phyloP scores from a whole-genome alignment of 2,888 invertebrate species.

The Tachina fera region DNA sequence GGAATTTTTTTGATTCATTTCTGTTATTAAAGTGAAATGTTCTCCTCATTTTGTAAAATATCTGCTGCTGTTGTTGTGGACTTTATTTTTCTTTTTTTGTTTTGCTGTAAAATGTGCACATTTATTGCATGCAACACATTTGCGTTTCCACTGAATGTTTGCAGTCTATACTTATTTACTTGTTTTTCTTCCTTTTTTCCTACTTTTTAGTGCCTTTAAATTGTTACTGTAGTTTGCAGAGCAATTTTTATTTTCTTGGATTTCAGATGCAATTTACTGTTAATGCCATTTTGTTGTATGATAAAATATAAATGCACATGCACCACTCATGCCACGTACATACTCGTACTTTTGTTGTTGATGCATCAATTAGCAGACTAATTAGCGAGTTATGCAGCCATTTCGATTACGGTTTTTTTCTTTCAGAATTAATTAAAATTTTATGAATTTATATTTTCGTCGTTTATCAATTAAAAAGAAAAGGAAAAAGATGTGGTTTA shows the following conservation, averaged over 20 bases:
- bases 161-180: slow-evolving; percentile 60
- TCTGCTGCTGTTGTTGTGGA: background rate
- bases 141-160: slow-evolving; percentile 43
- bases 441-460: background rate
- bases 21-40: slow-evolving; percentile 61
- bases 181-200: slow-evolving; percentile 10
- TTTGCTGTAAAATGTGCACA: slow-evolving; percentile 6
- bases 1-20: slow-evolving; percentile 54
- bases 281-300: slow-evolving; percentile 56
- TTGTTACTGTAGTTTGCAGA: slow-evolving; percentile 44
- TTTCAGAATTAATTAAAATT: slow-evolving; percentile 13
- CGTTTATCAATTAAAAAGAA: background rate
- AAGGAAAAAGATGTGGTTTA: background rate
- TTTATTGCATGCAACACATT: slow-evolving; percentile 58
- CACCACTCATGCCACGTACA: slow-evolving; percentile 1
- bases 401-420: slow-evolving; percentile 13
- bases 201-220: slow-evolving; percentile 41
- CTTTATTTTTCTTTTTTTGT: background rate
- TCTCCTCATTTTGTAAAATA: slow-evolving; percentile 15
- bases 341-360: slow-evolving; percentile 28
- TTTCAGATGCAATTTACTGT: slow-evolving; percentile 54
- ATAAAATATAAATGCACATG: slow-evolving; percentile 11
- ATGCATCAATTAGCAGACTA: slow-evolving; percentile 55
- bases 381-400: slow-evolving; percentile 45
- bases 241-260: slow-evolving; percentile 41